These are phyloP conservation scores for Ctenochaetus hawaiiensis DNA, from an alignment of 2,797 vertebrate genomes.

Conservation along the genomic window DNA sequence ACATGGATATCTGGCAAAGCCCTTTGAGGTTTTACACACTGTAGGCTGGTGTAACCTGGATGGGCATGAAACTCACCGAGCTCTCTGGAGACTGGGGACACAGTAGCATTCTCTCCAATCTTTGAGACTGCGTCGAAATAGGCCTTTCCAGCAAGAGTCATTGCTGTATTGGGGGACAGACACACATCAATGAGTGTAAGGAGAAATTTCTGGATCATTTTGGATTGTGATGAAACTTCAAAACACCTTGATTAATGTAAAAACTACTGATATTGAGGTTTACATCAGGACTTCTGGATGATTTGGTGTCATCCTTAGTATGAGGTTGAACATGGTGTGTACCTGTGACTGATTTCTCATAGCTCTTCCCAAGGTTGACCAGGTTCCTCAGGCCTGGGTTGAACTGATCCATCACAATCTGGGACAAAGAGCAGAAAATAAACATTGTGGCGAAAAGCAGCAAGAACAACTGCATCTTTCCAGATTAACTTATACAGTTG, in stretches of 20 bases:
- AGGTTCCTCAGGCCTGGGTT: slow-evolving; percentile 96
- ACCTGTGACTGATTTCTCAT: slow-evolving; percentile 97
- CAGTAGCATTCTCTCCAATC: slow-evolving; percentile 92
- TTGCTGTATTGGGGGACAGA: slow-evolving; percentile 83
- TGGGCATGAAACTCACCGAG: slow-evolving; percentile 88
- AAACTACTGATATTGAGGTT: background rate
- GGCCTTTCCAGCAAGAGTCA: slow-evolving; percentile 92
- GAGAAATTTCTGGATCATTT: background rate
- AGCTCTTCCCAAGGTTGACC: slow-evolving; percentile 97
- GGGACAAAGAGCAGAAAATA: slow-evolving; percentile 40
- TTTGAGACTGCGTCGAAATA: slow-evolving; percentile 97
- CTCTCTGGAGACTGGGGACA: slow-evolving; percentile 94
- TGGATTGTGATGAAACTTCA: background rate
- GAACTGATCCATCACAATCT: slow-evolving; percentile 99
- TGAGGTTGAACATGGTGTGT: slow-evolving; percentile 63
- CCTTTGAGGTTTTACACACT: background rate
- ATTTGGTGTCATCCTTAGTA: background rate
- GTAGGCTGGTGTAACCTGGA: slow-evolving; percentile 17
- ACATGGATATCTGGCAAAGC: background rate
- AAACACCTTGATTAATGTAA: background rate
- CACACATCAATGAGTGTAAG: slow-evolving; percentile 21
- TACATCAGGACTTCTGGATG: background rate
- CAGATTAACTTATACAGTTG: background rate
- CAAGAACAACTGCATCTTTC: background rate
- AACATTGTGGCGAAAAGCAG: background rate